These are phyloP conservation scores for Poliocrania exsul DNA, from an alignment of 2,797 vertebrate genomes.

Conservation along the genomic window DNA sequence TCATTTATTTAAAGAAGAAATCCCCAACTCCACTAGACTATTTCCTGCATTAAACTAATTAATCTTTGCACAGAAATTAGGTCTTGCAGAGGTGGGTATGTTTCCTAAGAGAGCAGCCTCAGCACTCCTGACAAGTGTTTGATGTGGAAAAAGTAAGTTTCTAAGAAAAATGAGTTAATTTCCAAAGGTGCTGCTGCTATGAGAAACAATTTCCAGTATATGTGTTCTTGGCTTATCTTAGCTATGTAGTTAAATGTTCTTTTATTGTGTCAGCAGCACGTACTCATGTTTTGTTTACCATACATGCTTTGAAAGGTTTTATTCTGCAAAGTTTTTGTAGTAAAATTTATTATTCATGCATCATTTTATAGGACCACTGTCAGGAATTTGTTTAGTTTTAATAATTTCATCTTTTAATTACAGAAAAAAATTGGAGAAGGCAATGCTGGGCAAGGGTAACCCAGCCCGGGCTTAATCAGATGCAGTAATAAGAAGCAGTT, in stretches of 20 bases:
- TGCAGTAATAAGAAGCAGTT: neutral
- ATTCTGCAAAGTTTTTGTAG: neutral
- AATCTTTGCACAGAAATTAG: slow-evolving; percentile 8
- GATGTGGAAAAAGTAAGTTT: neutral
- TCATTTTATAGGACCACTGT: neutral
- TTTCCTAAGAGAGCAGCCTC: neutral
- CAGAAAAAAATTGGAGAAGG: neutral
- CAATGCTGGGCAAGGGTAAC: neutral
- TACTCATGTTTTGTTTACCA: neutral
- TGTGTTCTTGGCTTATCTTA: neutral
- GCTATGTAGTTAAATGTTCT: neutral
- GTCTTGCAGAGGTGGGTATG: neutral
- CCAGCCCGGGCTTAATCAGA: neutral
- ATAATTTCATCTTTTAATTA: neutral
- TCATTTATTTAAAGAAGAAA: slow-evolving; percentile 22
- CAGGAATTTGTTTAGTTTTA: neutral
- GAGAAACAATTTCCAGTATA: neutral
- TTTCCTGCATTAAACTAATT: slow-evolving; percentile 43
- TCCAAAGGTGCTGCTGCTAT: neutral
- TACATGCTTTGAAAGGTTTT: neutral
- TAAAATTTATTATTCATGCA: neutral
- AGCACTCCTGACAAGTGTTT: neutral
- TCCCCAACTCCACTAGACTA: neutral
- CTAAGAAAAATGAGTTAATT: neutral
- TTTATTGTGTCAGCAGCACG: neutral